Base-by-base conservation (phyloP, 2,113 vertebrate genomes). In the Notarius lentiginosus region DNA sequence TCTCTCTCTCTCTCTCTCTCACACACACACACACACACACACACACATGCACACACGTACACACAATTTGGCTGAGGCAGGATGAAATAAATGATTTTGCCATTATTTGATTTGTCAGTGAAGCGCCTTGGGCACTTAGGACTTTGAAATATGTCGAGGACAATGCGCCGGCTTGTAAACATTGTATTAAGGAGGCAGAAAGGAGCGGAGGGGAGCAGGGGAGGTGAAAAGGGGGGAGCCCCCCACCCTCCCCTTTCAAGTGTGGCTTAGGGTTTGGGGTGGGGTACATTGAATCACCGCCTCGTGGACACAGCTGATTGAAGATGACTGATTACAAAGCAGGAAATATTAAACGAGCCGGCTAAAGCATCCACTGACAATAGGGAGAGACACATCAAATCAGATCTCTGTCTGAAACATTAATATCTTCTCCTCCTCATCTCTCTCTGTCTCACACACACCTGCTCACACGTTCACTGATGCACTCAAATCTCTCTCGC, bases 31-130 rank as follows among this genome's bases (percentile, higher is more conserved):
- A 34, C 83, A 22, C 49, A 18, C 76, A 34, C 76, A 56, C 53
- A 27, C 12, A 77, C 75, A 56, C 14, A 20, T 5, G 14, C 77
- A 80, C 55, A 58, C 56, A 80, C 27, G 34, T 3, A 41, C 27
- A 60, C 17, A 55, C 83, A 80, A 83, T 88, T 79, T 94, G 95
- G 94, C 95, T 95, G 95, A 95, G 95, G 94, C 94, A 95, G 95
- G 93, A 95, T 94, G 93, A 95, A 95, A 96, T 95, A 96, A 96
- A 96, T 95, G 94, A 96, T 96, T 96, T 96, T 94, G 95, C 94
- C 92, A 89, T 96, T 96, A 97, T 96, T 97, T 95, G 95, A 97
- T 96, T 97, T 97, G 95, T 96, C 96, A 96, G 95, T 93, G 95
- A 95, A 94, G 95, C 95, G 95, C 96, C 95, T 91, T 91, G 90